These are phyloP conservation scores for Polydrusus tereticollis DNA, from an alignment of 2,888 invertebrate species.

Conservation along the genomic window DNA sequence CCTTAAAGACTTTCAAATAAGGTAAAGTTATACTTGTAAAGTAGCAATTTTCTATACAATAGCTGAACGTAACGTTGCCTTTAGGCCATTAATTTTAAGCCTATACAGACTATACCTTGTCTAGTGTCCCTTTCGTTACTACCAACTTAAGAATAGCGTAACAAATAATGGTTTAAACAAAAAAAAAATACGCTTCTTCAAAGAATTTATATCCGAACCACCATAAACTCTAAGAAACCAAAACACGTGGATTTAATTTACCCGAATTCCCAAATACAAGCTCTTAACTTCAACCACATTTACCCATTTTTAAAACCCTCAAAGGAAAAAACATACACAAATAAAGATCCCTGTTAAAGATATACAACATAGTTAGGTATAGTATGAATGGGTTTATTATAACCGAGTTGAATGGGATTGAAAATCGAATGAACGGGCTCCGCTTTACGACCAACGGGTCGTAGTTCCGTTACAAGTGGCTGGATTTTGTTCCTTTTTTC, in stretches of 20 bases:
- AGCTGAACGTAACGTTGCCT: too few species aligned
- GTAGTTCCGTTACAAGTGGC: slow-evolving; percentile 44
- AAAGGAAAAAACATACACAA: slow-evolving; percentile 3
- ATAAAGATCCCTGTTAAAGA: slow-evolving; percentile 33
- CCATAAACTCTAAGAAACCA: too few species aligned
- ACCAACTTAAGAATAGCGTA: too few species aligned
- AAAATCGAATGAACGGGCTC: slow-evolving; percentile 34
- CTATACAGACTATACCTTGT: too few species aligned
- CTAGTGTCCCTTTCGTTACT: too few species aligned
- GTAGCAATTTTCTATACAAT: too few species aligned
- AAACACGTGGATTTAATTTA: background rate
- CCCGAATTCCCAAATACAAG: background rate
- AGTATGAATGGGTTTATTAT: slow-evolving; percentile 44
- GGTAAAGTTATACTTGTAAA: too few species aligned
- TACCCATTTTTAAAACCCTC: slow-evolving; percentile 9
- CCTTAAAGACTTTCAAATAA: too few species aligned
- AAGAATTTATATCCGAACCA: too few species aligned
- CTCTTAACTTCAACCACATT: slow-evolving; percentile 18
- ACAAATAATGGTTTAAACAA: too few species aligned
- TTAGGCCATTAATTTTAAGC: too few species aligned
- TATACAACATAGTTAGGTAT: slow-evolving; percentile 36
- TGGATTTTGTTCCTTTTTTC: slow-evolving; percentile 14
- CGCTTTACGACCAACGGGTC: slow-evolving; percentile 36
- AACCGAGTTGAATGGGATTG: slow-evolving; percentile 29
- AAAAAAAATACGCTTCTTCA: too few species aligned